These are phyloP conservation scores for Drosophila ercepeae DNA, from an alignment of 1,140 invertebrate species.

Conservation along the genomic window DNA sequence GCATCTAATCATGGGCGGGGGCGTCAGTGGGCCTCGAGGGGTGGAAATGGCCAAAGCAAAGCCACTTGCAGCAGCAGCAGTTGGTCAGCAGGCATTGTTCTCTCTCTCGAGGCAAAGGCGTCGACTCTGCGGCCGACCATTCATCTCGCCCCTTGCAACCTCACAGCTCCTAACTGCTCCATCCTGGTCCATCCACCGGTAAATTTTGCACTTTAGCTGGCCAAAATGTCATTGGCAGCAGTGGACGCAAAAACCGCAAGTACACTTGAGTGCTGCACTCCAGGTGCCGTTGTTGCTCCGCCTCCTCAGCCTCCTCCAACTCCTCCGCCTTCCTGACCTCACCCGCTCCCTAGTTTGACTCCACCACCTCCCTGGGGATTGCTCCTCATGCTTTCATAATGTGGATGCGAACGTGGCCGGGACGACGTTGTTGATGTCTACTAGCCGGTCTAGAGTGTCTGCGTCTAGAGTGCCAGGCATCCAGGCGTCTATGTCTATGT, in stretches of 20 bases:
- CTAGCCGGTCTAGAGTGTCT: conserved; percentile 59
- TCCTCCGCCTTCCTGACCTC: conserved; percentile 7
- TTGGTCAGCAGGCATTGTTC: conserved; percentile 64
- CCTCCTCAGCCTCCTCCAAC: background rate
- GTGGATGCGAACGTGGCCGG: conserved; percentile 65
- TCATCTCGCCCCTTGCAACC: conserved; percentile 25
- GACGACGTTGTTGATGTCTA: conserved; percentile 76
- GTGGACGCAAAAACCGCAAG: conserved; percentile 81
- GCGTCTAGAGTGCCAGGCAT: conserved; percentile 24
- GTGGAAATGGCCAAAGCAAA: conserved; percentile 66
- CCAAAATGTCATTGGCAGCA: conserved; percentile 80
- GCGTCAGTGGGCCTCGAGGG: background rate
- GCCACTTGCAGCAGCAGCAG: conserved; percentile 70
- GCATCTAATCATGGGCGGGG: conserved; percentile 71
- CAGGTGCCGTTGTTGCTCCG: conserved; percentile 68
- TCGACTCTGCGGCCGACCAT: conserved; percentile 44
- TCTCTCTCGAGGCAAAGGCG: conserved; percentile 52
- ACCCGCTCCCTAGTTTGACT: conserved; percentile 11
- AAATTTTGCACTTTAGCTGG: conserved; percentile 81
- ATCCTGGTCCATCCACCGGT: conserved; percentile 39
- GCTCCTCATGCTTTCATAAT: conserved; percentile 41
- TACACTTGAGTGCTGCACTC: conserved; percentile 81
- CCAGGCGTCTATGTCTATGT: background rate
- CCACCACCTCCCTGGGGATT: background rate
- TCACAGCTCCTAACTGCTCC: background rate